phyloP scores from a whole-genome alignment of 2,113 vertebrate species.

The Ia io region DNA sequence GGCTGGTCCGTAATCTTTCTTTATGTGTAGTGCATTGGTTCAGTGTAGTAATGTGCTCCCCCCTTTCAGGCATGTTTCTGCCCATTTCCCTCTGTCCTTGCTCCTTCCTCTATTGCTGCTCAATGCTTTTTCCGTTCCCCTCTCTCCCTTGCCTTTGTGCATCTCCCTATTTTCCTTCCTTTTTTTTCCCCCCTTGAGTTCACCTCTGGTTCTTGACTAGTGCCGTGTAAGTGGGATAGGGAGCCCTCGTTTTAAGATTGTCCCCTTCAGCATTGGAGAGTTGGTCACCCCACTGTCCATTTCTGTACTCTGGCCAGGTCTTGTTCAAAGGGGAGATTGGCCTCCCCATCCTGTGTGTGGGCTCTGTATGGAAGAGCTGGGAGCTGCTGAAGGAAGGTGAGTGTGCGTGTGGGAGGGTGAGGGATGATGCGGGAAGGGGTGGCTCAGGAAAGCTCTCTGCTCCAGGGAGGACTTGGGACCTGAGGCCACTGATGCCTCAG shows the following conservation, averaged over 20 bases:
- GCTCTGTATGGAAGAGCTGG: conserved; percentile 97
- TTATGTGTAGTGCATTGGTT: background rate
- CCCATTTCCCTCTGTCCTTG: background rate
- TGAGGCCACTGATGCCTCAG: background rate
- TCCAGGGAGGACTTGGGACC: background rate
- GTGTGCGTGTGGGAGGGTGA: background rate
- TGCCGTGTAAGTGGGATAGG: background rate
- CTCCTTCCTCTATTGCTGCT: background rate
- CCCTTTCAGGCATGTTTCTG: background rate
- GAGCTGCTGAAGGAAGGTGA: conserved; percentile 88
- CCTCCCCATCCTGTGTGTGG: conserved; percentile 93
- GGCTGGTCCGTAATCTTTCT: background rate
- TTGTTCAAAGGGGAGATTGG: conserved; percentile 85
- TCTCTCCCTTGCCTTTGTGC: background rate
- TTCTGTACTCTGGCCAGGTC: conserved; percentile 71
- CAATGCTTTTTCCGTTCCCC: background rate
- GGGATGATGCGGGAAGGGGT: background rate
- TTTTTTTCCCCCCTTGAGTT: background rate
- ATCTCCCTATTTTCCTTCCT: background rate
- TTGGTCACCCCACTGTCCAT: background rate
- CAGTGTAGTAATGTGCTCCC: background rate
- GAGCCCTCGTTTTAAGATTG: background rate
- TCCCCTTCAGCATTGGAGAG: background rate
- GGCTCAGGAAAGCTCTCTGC: background rate
- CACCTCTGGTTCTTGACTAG: background rate